Evolutionary conservation across 2,797 vertebrate genomes (phyloP), one percentile per base, ranked within the genome.

Genomic region (Discoglossus pictus): DNA sequence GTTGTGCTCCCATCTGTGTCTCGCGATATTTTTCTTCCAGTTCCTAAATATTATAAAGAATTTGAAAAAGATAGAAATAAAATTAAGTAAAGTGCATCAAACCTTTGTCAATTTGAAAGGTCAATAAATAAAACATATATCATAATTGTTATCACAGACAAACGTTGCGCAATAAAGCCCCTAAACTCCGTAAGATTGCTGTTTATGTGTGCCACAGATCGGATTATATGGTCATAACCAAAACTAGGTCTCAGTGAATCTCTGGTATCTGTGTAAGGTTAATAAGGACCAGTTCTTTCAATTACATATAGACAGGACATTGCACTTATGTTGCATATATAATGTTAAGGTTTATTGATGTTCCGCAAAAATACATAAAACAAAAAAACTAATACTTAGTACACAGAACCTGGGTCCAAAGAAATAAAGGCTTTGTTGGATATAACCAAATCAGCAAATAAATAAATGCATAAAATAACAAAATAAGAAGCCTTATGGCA

Each of bases 11-110:
- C 0, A 95, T 90, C 84, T 99, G 96, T 50, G 97, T 93, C 76
- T 98, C 95, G 15, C 97, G 87, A 63, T 98, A 90, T 62, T 94
- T 97, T 73, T 98, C 96, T 76, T 99, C 97, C 73, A 99, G 89
- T 77, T 99, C 97, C 97, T 99, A 73, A 77, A 81, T 43, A 73
- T 10, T n/a, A 76, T 8, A 51, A 42, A 51, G 1, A 23, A 35
- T 39, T 34, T 1, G 12, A 7, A 7, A 44, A 7, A 17, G 13
- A 40, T 8, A 40, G 12, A 8, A 7, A 40, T 3, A 7, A 7
- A 39, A 7, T 39, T 11, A n/a, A n/a, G n/a, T n/a, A n/a, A 31
- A 9, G 4, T 31, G 27, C 8, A 4, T 8, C 27, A 4, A 31
- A 31, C 27, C 27, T 31, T 31, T 8, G 4, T 31, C 27, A 5